Percentiles rank a stretch among this genome's conserved stretches.
These are phyloP conservation scores for Zaprionus davidi DNA, from an alignment of 1,140 invertebrate species.

Conservation along the genomic window DNA sequence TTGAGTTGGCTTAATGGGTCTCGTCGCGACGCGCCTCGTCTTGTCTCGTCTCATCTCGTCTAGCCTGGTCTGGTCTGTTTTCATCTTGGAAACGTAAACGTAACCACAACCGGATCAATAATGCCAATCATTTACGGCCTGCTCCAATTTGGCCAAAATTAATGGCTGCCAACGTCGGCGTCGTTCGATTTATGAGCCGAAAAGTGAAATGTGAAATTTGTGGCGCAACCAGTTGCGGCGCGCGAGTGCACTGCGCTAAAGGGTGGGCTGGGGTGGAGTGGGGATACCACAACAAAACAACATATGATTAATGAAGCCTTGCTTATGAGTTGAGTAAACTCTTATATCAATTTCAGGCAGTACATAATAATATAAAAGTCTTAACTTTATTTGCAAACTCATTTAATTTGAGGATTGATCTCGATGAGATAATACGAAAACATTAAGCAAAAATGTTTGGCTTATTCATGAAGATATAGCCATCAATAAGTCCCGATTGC, in stretches of 20 bases:
- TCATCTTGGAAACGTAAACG: constrained; percentile 1
- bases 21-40: neutral
- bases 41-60: constrained; percentile 17
- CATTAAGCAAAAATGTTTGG: too few relatives aligned
- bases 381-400: neutral
- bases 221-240: constrained; percentile 7
- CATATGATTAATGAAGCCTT: constrained; percentile 2
- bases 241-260: constrained; percentile 6
- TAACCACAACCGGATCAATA: constrained; percentile 58
- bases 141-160: constrained; percentile 56
- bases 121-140: constrained; percentile 45
- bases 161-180: constrained; percentile 37
- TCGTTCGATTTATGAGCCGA: constrained; percentile 57
- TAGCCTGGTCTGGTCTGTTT: constrained; percentile 2
- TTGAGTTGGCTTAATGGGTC: constrained; percentile 6
- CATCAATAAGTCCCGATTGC: too few relatives aligned
- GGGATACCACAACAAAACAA: neutral
- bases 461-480: too few relatives aligned
- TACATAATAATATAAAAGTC: neutral
- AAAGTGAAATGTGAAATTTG: constrained; percentile 65
- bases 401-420: neutral
- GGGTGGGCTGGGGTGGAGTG: neutral
- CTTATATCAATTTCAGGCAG: neutral
- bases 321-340: constrained; percentile 4
- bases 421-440: too few relatives aligned